Percentiles rank a stretch among this genome's conserved stretches.
phyloP scores from a whole-genome alignment of 92 coral and sea anemone species.

The Pocillopora meandrina region DNA sequence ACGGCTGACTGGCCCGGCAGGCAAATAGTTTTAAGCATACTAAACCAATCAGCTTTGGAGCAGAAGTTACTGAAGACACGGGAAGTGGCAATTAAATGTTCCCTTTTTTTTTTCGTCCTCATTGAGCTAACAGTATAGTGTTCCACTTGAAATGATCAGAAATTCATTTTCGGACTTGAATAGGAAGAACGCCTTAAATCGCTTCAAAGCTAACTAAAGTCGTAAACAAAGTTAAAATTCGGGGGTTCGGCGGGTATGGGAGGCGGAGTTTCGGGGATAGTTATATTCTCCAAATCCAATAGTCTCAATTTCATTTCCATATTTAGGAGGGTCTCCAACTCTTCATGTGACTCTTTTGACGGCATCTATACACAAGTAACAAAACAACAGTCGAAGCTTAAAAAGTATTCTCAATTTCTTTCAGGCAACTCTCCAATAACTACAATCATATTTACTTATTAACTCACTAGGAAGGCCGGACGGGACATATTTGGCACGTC shows the following conservation, averaged over 20 bases:
- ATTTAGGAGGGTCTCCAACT: slow-evolving; percentile 82
- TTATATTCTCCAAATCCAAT: slow-evolving; percentile 80
- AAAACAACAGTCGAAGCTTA: background rate
- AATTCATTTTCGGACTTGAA: slow-evolving; percentile 1
- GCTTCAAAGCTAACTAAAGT: slow-evolving; percentile 58
- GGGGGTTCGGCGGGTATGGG: slow-evolving; percentile 94
- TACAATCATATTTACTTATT: no score
- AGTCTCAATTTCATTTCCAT: slow-evolving; percentile 97
- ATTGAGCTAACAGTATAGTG: no score
- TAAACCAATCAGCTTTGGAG: no score
- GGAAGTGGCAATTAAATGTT: no score
- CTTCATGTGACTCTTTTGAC: slow-evolving; percentile 71
- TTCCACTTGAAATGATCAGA: background rate
- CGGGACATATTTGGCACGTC: no score
- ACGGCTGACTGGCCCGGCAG: no score
- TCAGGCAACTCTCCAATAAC: no score
- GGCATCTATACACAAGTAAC: slow-evolving; percentile 62
- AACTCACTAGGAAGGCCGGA: no score
- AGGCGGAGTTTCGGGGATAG: slow-evolving; percentile 84
- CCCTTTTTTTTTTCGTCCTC: no score
- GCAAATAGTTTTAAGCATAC: no score
- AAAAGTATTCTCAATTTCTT: background rate
- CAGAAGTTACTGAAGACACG: no score
- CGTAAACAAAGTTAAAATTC: slow-evolving; percentile 86
- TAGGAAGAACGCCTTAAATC: background rate